Percentiles rank a stretch among this genome's conserved stretches.
Evolutionary conservation across 2,797 vertebrate species (phyloP).

Genomic region (Sciurus vulgaris): DNA sequence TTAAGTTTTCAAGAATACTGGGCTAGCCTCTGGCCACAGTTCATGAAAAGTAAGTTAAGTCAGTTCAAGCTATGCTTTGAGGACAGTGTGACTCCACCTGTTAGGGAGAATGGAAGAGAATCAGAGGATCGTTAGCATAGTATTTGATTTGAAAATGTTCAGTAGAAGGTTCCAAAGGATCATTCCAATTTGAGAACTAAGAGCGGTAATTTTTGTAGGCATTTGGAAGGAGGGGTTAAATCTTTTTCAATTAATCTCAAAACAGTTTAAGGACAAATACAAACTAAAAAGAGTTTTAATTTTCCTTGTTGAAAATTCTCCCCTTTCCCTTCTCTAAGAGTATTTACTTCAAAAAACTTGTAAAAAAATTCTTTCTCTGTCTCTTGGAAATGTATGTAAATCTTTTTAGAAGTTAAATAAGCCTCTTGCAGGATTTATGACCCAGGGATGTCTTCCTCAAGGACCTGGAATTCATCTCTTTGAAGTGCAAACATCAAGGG

Average conservation of each 20-base stretch:
- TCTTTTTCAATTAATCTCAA: conserved; percentile 42
- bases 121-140: background rate
- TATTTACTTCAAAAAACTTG: background rate
- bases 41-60: background rate
- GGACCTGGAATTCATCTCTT: background rate
- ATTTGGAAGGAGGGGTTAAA: background rate
- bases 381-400: conserved; percentile 51
- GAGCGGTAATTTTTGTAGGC: background rate
- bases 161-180: background rate
- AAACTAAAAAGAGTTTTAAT: conserved; percentile 47
- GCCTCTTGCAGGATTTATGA: conserved; percentile 45
- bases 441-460: background rate
- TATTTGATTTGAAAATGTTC: background rate
- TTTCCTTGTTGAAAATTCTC: conserved; percentile 38
- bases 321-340: background rate
- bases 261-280: conserved; percentile 36
- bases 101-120: background rate
- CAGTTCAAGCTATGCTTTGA: background rate
- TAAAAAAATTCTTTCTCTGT: background rate
- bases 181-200: conserved; percentile 45
- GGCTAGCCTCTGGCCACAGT: background rate
- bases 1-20: conserved; percentile 2
- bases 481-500: conserved; percentile 20
- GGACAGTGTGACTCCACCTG: background rate
- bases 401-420: conserved; percentile 45